These are phyloP conservation scores for Stramonita haemastoma DNA, from an alignment of 2,888 invertebrate species.

Conservation along the genomic window DNA sequence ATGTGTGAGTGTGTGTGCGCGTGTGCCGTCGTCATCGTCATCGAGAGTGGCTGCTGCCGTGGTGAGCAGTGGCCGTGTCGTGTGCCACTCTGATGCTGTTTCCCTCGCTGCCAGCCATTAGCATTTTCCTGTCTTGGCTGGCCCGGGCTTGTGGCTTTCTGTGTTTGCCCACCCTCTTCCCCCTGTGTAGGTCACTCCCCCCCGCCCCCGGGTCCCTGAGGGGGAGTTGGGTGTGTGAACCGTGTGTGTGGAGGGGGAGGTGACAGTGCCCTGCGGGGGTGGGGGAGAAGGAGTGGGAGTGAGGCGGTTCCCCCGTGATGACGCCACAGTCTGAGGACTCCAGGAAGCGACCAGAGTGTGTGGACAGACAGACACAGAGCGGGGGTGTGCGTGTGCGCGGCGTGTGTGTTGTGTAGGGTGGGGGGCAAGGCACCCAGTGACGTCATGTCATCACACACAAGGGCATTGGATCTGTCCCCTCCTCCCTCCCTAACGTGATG, in stretches of 20 bases:
- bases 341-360: constrained; percentile 11
- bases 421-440: not conserved
- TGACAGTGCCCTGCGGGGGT: constrained; percentile 6
- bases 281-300: not conserved
- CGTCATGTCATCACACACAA: constrained; percentile 18
- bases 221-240: not conserved
- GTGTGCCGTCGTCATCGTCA: not conserved
- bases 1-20: not conserved
- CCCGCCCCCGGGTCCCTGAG: not conserved
- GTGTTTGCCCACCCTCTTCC: not conserved
- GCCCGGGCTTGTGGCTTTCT: not conserved
- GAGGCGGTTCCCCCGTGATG: not conserved
- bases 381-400: not conserved
- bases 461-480: not conserved
- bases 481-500: not conserved
- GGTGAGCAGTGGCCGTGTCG: not conserved
- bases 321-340: constrained; percentile 15
- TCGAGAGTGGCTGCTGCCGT: not conserved
- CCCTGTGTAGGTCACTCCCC: not conserved
- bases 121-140: not conserved
- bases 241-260: not conserved
- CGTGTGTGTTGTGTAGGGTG: not conserved
- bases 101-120: not conserved
- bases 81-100: constrained; percentile 20
- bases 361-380: not conserved